phyloP scores from a whole-genome alignment of 1,140 invertebrate genomes.

The Semibalanus balanoides region DNA sequence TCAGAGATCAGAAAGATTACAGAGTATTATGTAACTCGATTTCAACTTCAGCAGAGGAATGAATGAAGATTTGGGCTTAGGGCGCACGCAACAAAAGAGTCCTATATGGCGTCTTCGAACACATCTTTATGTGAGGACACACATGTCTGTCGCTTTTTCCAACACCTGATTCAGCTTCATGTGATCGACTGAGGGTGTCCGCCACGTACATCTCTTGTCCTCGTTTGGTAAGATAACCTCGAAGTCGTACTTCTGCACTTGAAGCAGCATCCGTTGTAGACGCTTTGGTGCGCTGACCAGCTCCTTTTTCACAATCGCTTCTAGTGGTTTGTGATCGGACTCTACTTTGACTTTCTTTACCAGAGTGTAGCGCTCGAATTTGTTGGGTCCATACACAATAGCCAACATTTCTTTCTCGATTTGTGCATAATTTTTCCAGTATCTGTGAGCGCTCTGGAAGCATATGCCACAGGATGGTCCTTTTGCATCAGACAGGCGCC shows the following conservation, averaged over 20 bases:
- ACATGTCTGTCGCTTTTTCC: not conserved
- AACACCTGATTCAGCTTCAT: slow-evolving; percentile 1
- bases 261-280: slow-evolving; percentile 32
- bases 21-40: too few species aligned
- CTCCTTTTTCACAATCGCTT: slow-evolving; percentile 29
- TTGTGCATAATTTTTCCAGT: slow-evolving; percentile 28
- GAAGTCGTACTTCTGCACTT: slow-evolving; percentile 31
- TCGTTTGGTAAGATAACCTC: slow-evolving; percentile 27
- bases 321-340: slow-evolving; percentile 28
- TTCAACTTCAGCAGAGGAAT: not conserved
- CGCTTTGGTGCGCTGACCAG: slow-evolving; percentile 27
- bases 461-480: slow-evolving; percentile 28
- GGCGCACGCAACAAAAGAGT: too few species aligned
- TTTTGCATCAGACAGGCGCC: slow-evolving; percentile 32
- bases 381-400: slow-evolving; percentile 25
- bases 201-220: slow-evolving; percentile 30
- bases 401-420: slow-evolving; percentile 34
- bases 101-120: too few species aligned
- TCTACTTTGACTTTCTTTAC: slow-evolving; percentile 23
- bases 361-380: slow-evolving; percentile 31
- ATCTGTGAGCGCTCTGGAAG: slow-evolving; percentile 25
- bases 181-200: slow-evolving; percentile 20
- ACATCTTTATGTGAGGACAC: too few species aligned
- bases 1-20: too few species aligned
- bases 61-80: too few species aligned